Evolutionary conservation across 1,140 invertebrate species (phyloP), one percentile per base, ranked within the genome.

Genomic region (Sycophaga agraensis): DNA sequence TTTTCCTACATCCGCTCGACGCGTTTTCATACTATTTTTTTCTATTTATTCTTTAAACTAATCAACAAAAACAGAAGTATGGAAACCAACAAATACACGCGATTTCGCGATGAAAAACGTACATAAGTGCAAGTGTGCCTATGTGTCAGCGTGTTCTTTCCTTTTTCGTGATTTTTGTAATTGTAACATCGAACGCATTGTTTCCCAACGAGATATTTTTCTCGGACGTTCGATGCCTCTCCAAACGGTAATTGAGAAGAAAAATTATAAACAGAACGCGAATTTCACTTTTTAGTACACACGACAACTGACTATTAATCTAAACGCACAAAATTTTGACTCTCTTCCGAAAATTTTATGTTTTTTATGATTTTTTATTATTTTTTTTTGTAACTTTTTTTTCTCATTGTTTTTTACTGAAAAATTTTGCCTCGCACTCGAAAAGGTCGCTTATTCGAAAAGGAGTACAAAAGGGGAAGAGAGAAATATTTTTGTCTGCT

Each of bases 11-110:
- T 49, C 16, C 37, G 39, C 60, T 31, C 19, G 42, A 50, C 24
- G 45, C 46, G 24, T 35, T 43, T 56, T 16, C 8, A 31, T 53
- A 46, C 31, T 39, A 17, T 19, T 54, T 45, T 48, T 26, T 16
- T 48, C 37, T 46, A 56, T 19, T 62, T 34, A 62, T 50, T 19
- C 24, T 62, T 56, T 50, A 46, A 62, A 62, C 60, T 62, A 56
- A 62, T 62, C 46, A 62, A 62, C 60, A 62, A 62, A 62, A 62
- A 62, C 60, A 62, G 37, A 62, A 62, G 43, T 62, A 45, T 19
- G 39, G 45, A 59, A 62, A 50, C 53, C 46, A 62, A 62, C 60
- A 62, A 62, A 62, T 50, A 62, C 35, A 61, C 43, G 50, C 51
- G 34, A 26, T 21, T 12, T 4, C 43, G 59, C 59, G 31, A 40